Evolutionary conservation across 2,797 vertebrate genomes (phyloP).

Genomic region (Cyclopterus lumpus): DNA sequence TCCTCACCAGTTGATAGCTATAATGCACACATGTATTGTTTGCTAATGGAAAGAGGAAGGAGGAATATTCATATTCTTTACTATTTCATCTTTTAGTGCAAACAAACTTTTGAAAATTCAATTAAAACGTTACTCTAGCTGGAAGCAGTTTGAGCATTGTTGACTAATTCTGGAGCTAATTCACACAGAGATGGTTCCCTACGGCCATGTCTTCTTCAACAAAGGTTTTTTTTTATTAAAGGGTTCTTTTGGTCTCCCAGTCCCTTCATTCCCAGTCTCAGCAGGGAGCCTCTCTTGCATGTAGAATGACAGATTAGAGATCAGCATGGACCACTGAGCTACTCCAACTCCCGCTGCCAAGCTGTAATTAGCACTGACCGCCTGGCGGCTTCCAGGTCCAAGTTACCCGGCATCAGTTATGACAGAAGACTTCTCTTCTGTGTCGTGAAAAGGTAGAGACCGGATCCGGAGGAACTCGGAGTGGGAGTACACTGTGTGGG

Average conservation of each 20-base stretch:
- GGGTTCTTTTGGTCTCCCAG: neutral
- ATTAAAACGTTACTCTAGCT: neutral
- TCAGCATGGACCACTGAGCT: constrained; percentile 43
- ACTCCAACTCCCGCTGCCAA: constrained; percentile 39
- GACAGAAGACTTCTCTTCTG: constrained; percentile 28
- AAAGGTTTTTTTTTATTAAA: neutral
- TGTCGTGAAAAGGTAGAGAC: constrained; percentile 21
- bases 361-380: constrained; percentile 50
- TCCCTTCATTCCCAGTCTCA: constrained; percentile 22
- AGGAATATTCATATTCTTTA: neutral
- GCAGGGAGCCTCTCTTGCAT: constrained; percentile 46
- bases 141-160: neutral
- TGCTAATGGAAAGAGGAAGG: neutral
- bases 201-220: neutral
- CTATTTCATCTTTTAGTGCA: neutral
- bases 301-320: constrained; percentile 56
- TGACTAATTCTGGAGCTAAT: neutral
- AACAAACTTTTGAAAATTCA: neutral
- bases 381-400: constrained; percentile 48
- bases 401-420: constrained; percentile 20
- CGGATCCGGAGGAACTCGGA: constrained; percentile 12
- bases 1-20: neutral
- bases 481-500: constrained; percentile 46
- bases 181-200: neutral
- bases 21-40: neutral